Evolutionary conservation across 2,888 invertebrate genomes (phyloP).

Genomic region (Oxyteleia sp.): DNA sequence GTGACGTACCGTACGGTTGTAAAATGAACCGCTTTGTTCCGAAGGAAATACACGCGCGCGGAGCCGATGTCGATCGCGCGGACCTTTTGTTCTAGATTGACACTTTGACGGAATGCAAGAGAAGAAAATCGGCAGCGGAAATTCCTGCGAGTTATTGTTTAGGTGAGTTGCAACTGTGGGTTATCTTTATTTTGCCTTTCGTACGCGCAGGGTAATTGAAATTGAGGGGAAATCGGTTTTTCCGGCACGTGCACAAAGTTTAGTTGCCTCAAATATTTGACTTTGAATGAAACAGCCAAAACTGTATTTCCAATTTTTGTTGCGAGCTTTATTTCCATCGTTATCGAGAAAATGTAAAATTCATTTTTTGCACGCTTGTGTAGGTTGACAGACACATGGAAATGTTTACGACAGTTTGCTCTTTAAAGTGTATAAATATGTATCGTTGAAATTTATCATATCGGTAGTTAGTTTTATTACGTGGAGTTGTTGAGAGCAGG

Average conservation of each 20-base stretch:
- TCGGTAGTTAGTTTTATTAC: no score
- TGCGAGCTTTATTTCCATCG: neutral
- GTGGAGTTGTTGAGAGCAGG: no score
- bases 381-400: neutral
- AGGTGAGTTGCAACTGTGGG: slow-evolving; percentile 58
- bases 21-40: slow-evolving; percentile 60
- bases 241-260: no score
- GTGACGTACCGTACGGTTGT: slow-evolving; percentile 48
- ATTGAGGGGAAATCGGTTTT: no score
- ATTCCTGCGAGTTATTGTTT: slow-evolving; percentile 28
- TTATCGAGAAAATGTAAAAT: neutral
- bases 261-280: no score
- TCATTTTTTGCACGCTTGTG: neutral
- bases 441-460: neutral
- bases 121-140: neutral
- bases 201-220: no score
- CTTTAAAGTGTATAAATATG: neutral
- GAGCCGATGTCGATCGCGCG: neutral
- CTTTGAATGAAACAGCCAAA: no score
- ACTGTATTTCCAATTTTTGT: no score
- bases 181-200: no score
- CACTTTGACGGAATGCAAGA: slow-evolving; percentile 36
- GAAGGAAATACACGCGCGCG: slow-evolving; percentile 37
- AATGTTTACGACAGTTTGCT: no score
- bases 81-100: slow-evolving; percentile 48